Evolutionary conservation across 2,888 invertebrate genomes (phyloP), one percentile per base, ranked within the genome.

Genomic region (Trichacis sp.): DNA sequence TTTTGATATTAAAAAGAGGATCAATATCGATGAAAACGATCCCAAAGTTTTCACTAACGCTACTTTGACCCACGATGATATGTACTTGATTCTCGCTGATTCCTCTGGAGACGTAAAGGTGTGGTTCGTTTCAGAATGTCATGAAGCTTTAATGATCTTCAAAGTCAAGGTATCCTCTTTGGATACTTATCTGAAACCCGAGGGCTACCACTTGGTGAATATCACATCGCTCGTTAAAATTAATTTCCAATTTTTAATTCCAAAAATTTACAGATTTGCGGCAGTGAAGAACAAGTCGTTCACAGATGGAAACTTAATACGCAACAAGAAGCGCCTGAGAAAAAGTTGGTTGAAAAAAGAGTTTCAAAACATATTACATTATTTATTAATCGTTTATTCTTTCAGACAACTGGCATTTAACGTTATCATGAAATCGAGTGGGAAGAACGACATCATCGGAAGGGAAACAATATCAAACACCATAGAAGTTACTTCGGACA

Each of bases 1-100:
- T 51, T 81, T 76, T 14, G 69, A 53, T 1, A 77, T 77, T 38
- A 71, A 71, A 29, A 47, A 56, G 17, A 71, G 73, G 50, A 73
- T 72, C 2, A 63, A 64, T 14, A 72, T 78, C 17, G 73, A 76
- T 18, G 66, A 73, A 49, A 62, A 72, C n/a, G 70, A 75, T 40
- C 29, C 51, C 3, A 68, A 70, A 1, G 59, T 62, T 53, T 85
- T 79, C 55, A 74, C 77, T 20, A 84, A 83, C 53, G 85, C 85
- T 12, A 77, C 85, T 1, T 72, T 86, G 19, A 86, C 86, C 2
- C 77, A 83, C 36, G 86, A 87, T 69, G 84, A 84, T 1, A 73
- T 78, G 40, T 86, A 84, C 71, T 74, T 87, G 49, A 81, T 87
- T 38, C 76, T 83, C 42, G 85, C 82, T 12, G 84, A 86, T 47